Conservation (phyloP, 2,888 invertebrate species). For the Drosophila mimetica region DNA sequence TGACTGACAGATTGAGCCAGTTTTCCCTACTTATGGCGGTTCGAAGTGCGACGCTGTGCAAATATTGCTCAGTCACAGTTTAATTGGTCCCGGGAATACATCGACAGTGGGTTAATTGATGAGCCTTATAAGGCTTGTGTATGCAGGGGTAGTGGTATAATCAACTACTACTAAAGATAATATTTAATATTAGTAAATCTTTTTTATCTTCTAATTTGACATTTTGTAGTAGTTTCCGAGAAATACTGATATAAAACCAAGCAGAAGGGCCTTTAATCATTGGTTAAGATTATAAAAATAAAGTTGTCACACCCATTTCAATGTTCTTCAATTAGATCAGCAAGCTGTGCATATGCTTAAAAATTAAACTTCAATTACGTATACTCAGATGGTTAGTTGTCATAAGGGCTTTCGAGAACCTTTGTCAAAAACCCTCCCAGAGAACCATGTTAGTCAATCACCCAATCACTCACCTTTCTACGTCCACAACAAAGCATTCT, state of each 20-base stretch:
- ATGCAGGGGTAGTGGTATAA: too few species aligned
- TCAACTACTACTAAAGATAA: too few species aligned
- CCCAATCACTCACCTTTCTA: constrained; percentile 90
- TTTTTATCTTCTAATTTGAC: too few species aligned
- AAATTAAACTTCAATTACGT: neutral
- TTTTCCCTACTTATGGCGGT: constrained; percentile 1
- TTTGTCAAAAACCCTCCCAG: neutral
- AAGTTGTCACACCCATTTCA: neutral
- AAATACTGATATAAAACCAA: too few species aligned
- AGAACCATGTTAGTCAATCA: neutral
- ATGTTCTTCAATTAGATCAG: neutral
- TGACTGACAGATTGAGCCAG: constrained; percentile 7
- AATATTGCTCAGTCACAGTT: constrained; percentile 8
- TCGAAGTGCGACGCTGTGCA: neutral
- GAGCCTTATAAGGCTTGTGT: too few species aligned
- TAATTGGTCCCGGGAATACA: constrained; percentile 8
- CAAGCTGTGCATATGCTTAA: neutral
- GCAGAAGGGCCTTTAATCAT: neutral
- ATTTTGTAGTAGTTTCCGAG: too few species aligned
- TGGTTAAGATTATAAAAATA: neutral
- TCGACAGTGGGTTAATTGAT: neutral
- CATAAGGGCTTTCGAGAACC: too few species aligned
- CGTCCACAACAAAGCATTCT: constrained; percentile 98
- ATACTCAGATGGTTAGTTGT: neutral
- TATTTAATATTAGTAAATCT: too few species aligned